Evolutionary conservation across 1,140 invertebrate genomes (phyloP).

Genomic region (Manduca sexta): DNA sequence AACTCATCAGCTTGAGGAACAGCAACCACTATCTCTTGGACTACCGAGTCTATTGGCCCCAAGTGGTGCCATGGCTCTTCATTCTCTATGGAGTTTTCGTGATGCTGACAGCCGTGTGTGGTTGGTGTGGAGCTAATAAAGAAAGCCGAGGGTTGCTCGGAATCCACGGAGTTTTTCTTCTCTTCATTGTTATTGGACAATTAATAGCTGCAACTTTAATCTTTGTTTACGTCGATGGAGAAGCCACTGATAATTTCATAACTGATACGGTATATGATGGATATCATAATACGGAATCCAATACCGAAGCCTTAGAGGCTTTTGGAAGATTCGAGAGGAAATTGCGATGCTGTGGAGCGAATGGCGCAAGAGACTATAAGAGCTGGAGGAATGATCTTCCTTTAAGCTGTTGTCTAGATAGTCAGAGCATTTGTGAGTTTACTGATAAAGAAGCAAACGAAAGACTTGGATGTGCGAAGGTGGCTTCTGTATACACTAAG

Average conservation of each 20-base stretch:
- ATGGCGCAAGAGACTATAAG: slow-evolving; percentile 61
- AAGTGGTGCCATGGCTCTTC: slow-evolving; percentile 66
- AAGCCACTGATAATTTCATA: slow-evolving; percentile 58
- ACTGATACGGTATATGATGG: slow-evolving; percentile 67
- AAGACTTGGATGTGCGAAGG: too few species aligned
- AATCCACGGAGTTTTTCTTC: slow-evolving; percentile 52
- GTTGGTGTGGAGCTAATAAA: slow-evolving; percentile 53
- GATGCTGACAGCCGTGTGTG: slow-evolving; percentile 56
- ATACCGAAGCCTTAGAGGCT: slow-evolving; percentile 51
- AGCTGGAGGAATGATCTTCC: slow-evolving; percentile 63
- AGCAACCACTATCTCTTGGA: slow-evolving; percentile 63
- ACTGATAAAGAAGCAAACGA: slow-evolving; percentile 67
- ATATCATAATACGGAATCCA: slow-evolving; percentile 55
- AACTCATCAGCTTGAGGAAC: slow-evolving; percentile 57
- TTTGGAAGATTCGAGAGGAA: slow-evolving; percentile 59
- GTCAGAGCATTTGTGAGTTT: slow-evolving; percentile 61
- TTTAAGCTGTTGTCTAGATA: slow-evolving; percentile 54
- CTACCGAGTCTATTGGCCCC: slow-evolving; percentile 66
- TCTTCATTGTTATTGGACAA: slow-evolving; percentile 52
- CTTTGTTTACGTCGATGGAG: slow-evolving; percentile 62
- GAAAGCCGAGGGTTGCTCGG: slow-evolving; percentile 58
- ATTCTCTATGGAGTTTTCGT: slow-evolving; percentile 55
- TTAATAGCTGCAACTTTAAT: slow-evolving; percentile 51
- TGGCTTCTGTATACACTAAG: too few species aligned
- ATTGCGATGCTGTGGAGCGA: slow-evolving; percentile 60